Evolutionary conservation across 2,888 invertebrate species (phyloP).

Genomic region (Amphipyra tragopoginis): DNA sequence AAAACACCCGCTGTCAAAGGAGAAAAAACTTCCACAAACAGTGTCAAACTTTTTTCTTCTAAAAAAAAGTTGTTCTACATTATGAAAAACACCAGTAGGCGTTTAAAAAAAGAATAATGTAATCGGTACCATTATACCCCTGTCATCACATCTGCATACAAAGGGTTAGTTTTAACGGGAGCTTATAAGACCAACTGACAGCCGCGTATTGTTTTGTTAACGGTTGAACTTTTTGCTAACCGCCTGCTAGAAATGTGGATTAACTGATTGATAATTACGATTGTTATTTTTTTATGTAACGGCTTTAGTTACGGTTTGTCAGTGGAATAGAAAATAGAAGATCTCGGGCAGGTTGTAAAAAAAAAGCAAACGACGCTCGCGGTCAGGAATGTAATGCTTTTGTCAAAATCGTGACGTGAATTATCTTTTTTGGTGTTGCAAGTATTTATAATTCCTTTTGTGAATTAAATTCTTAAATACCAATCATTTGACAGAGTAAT

Average conservation of each 20-base stretch:
- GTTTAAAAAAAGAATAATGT: conserved; percentile 51
- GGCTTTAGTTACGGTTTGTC: conserved; percentile 51
- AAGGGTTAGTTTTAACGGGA: conserved; percentile 64
- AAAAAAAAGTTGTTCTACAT: conserved; percentile 42
- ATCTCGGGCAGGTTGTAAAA: conserved; percentile 38
- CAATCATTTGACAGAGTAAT: background rate
- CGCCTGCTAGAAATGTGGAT: conserved; percentile 48
- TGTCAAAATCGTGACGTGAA: conserved; percentile 42
- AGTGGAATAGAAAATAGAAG: conserved; percentile 24
- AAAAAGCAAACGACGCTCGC: conserved; percentile 28
- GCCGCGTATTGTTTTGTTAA: conserved; percentile 59
- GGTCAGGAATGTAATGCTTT: conserved; percentile 32
- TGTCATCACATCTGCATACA: conserved; percentile 75
- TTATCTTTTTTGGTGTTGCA: conserved; percentile 2
- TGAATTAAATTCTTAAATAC: conserved; percentile 16
- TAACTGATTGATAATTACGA: conserved; percentile 47
- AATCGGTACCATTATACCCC: conserved; percentile 58
- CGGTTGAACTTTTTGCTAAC: conserved; percentile 57
- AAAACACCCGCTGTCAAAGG: conserved; percentile 4
- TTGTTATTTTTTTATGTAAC: conserved; percentile 53
- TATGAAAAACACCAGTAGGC: conserved; percentile 57
- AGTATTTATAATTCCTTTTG: conserved; percentile 11
- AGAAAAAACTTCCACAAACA: conserved; percentile 35
- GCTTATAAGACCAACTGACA: conserved; percentile 34
- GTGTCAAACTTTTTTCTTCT: conserved; percentile 42